Base-by-base conservation (phyloP, 1,140 invertebrate genomes). In the Listronotus bonariensis region DNA sequence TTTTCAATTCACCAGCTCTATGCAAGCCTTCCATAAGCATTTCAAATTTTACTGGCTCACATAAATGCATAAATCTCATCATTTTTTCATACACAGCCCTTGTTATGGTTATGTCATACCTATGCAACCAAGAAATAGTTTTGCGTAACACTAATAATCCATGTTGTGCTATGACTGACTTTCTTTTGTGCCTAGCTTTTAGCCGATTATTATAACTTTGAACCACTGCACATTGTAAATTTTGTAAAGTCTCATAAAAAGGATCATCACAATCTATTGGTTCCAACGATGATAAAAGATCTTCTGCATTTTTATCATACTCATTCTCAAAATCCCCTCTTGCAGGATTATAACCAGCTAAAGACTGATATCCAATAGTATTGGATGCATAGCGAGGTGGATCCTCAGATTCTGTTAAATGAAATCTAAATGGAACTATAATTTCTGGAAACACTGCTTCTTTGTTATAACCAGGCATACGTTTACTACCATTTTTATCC, bases 311-410 rank as follows among this genome's bases (percentile, higher is more conserved):
- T 65, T 92, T 86, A 76, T 95, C 91, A 78, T 89, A 91, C 65
- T 93, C 93, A 2, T 87, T 79, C 68, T 90, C 88, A 80, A 96
- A 96, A 74, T 96, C 93, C n/a, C 92, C 90, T 58, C 93, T 81
- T 6, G 89, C 89, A 20, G 92, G 85, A 79, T 92, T 91, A 77
- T 96, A 96, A 0, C 92, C 92, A 10, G 89, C 89, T 76, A 92
- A 69, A 70, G 81, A 77, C 75, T 85, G 80, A 69, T 71, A 72
- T 78, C 81, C 31, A 78, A 81, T 15, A 63, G 83, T 80, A 79
- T 86, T 80, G 72, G 85, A 71, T 62, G 79, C 75, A 67, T 87
- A 88, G 42, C 93, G 81, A 0, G 92, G 92, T 10, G 92, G 92
- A 62, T 91, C 88, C 32, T 86, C 82, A n/a, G 84, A 78, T 67